These are phyloP conservation scores for Lerema accius DNA, from an alignment of 1,140 invertebrate species.

Conservation along the genomic window DNA sequence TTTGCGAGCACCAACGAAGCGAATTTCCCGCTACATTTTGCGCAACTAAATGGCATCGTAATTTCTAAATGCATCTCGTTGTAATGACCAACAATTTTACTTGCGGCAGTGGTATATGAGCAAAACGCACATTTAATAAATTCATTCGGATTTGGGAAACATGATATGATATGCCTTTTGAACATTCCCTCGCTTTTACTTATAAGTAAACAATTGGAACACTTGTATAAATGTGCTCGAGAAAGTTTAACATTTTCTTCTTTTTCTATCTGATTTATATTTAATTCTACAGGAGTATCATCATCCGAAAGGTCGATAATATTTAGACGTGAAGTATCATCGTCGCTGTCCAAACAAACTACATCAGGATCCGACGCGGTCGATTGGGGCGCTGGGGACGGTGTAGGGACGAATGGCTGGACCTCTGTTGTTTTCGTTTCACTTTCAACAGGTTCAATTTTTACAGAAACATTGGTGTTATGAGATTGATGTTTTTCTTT, in stretches of 20 bases:
- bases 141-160: conserved; percentile 21
- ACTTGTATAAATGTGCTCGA: conserved; percentile 42
- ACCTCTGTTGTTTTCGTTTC: conserved; percentile 10
- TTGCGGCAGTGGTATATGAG: conserved; percentile 10
- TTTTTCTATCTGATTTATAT: conserved; percentile 2
- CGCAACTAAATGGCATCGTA: conserved; percentile 31
- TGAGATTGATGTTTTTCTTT: not conserved
- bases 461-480: conserved; percentile 4
- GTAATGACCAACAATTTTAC: conserved; percentile 46
- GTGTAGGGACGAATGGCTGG: no score
- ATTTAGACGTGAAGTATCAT: conserved; percentile 47
- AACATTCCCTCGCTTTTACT: conserved; percentile 41
- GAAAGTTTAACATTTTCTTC: conserved; percentile 22
- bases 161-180: conserved; percentile 48
- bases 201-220: conserved; percentile 45
- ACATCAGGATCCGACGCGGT: conserved; percentile 38
- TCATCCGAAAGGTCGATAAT: conserved; percentile 48
- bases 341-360: conserved; percentile 67
- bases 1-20: conserved; percentile 22
- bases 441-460: conserved; percentile 30
- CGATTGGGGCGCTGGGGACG: conserved; percentile 24
- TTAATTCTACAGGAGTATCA: conserved; percentile 3
- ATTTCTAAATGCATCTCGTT: conserved; percentile 36
- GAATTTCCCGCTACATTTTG: conserved; percentile 36
- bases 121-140: conserved; percentile 50